Evolutionary conservation across 2,888 invertebrate species (phyloP), one percentile per base, ranked within the genome.

Genomic region (Hyles lineata): DNA sequence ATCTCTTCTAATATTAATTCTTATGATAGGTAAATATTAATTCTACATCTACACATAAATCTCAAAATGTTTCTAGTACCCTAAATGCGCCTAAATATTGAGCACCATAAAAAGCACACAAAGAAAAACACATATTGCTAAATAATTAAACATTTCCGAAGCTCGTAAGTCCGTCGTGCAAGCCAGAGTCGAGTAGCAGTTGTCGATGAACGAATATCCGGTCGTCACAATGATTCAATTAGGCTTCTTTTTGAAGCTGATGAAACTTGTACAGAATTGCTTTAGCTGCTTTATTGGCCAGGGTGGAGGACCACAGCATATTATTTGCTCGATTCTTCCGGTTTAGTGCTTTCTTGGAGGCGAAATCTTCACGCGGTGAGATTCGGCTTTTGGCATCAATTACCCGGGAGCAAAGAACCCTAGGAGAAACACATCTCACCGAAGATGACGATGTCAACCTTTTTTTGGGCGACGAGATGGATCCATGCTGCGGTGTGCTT

Each of bases 201-300:
- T 21, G 5, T 6, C 4, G 23, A 23, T 21, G 15, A 21, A 3
- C 0, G 0, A 19, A 21, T 21, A 11, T 5, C 0, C 15, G 17
- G 15, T 23, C 21, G 11, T 23, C 21, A 0, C 21, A n/a, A 17
- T 43, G 2, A 7, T 35, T 63, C 35, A 35, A 11, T 11, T 23
- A 67, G 2, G 23, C 7, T 25, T 67, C 50, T 50, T 23, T 79
- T 78, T 87, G 87, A 0, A 93, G 80, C 58, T 88, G 81, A 29
- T 84, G 80, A 76, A 94, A 94, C 78, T 87, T 92, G 72, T 89
- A 83, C 35, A 94, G 80, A 19, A 93, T 85, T 74, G 84, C 91
- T 55, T 90, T 88, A 1, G 85, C 92, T 0, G 89, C 87, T 0
- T 35, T 82, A 78, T 58, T 84, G 83, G 43, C 43, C 17, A 11